Evolutionary conservation across 2,113 vertebrate genomes (phyloP).

Genomic region (Mormyrus lacerda): DNA sequence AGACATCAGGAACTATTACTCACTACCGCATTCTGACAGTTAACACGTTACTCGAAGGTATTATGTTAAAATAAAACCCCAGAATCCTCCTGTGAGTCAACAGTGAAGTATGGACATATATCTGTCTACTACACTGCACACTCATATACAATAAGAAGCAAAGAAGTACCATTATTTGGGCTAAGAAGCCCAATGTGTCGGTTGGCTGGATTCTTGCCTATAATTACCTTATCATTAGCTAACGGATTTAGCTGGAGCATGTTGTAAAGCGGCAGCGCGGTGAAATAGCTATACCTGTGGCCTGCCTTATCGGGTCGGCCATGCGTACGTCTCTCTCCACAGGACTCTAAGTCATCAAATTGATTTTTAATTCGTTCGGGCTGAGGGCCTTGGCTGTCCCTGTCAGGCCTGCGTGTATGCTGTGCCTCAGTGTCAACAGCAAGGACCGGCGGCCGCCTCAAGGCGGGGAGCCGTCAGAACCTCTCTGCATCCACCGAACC

Average conservation of each 20-base stretch:
- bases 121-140: background rate
- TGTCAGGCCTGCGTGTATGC: background rate
- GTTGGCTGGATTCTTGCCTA: background rate
- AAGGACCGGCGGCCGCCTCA: background rate
- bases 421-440: background rate
- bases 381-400: background rate
- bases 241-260: background rate
- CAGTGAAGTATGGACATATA: background rate
- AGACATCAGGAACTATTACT: background rate
- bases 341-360: slow-evolving; percentile 5
- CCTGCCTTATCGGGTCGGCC: background rate
- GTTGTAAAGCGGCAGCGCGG: background rate
- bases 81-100: background rate
- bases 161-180: background rate
- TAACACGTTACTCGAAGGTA: background rate
- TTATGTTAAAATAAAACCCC: background rate
- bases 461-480: background rate
- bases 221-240: background rate
- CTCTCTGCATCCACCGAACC: background rate
- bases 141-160: background rate
- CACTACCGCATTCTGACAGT: background rate
- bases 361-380: slow-evolving; percentile 13
- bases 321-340: background rate
- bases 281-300: background rate
- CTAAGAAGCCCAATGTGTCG: background rate